Conservation (phyloP, 2,113 vertebrate genomes). For the Tretioscincus oriximinensis region DNA sequence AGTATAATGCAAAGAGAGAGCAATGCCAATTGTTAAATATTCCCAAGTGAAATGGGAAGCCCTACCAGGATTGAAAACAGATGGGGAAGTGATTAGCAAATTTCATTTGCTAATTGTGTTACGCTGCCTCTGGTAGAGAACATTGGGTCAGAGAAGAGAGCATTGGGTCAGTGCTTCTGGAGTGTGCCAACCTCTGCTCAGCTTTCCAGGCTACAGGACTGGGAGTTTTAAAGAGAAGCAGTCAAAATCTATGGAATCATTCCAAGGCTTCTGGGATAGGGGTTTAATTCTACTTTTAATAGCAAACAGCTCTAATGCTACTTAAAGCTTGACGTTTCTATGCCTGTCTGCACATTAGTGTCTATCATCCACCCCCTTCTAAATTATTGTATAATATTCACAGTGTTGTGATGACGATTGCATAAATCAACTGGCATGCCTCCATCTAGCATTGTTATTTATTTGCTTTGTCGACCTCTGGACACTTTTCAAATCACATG, state of each 20-base stretch:
- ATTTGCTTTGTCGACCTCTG: constrained; percentile 61
- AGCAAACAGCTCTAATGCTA: constrained; percentile 48
- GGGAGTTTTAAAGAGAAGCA: constrained; percentile 1
- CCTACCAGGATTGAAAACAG: constrained; percentile 34
- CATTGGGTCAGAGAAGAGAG: constrained; percentile 38
- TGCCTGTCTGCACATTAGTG: constrained; percentile 42
- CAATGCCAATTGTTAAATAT: constrained; percentile 25
- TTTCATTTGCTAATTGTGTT: constrained; percentile 34
- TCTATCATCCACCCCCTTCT: constrained; percentile 41
- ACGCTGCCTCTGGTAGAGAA: constrained; percentile 39
- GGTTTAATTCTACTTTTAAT: constrained; percentile 51
- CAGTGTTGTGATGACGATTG: constrained; percentile 53
- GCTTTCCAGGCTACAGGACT: constrained; percentile 25
- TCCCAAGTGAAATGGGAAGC: constrained; percentile 31
- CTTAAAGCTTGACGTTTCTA: constrained; percentile 53
- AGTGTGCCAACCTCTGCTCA: constrained; percentile 33
- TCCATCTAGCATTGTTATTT: constrained; percentile 43
- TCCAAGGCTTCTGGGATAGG: constrained; percentile 54
- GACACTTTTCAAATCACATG: constrained; percentile 33
- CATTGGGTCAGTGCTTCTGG: constrained; percentile 19
- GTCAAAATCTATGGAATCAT: constrained; percentile 55
- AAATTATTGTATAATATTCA: constrained; percentile 57
- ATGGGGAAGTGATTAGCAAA: constrained; percentile 23
- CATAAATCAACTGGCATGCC: constrained; percentile 48
- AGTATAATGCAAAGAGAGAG: constrained; percentile 30